These are phyloP conservation scores for Tragelaphus buxtoni DNA, from an alignment of 2,113 vertebrate genomes.

Conservation along the genomic window DNA sequence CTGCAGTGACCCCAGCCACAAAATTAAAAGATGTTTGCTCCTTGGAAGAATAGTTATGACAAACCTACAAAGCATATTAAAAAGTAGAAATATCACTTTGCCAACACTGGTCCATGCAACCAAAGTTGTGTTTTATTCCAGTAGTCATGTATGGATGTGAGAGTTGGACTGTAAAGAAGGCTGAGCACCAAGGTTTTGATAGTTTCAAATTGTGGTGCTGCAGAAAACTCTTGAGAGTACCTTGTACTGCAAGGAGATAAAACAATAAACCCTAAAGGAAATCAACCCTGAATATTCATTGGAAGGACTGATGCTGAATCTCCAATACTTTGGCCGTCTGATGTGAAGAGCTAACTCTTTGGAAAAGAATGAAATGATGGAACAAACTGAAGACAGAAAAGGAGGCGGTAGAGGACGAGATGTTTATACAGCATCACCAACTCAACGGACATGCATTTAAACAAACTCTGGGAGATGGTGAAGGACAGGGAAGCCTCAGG, in stretches of 20 bases:
- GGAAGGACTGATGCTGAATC: background rate
- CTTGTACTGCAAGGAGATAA: background rate
- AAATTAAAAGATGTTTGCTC: background rate
- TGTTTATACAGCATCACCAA: background rate
- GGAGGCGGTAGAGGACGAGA: background rate
- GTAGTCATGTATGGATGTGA: background rate
- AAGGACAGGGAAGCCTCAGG: background rate
- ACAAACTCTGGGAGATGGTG: background rate
- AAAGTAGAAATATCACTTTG: background rate
- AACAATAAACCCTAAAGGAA: background rate
- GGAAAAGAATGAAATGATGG: background rate
- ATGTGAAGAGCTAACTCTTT: background rate
- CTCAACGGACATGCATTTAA: background rate
- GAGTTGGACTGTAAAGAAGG: background rate
- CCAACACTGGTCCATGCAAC: background rate
- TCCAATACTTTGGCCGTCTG: background rate
- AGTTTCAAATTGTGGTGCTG: background rate
- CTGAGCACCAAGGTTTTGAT: background rate
- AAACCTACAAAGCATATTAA: background rate
- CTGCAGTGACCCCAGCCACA: background rate
- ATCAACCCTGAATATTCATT: background rate
- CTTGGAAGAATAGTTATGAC: background rate
- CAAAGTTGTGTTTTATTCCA: background rate
- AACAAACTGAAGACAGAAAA: background rate
- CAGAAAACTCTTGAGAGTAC: background rate